Percentiles rank a stretch among this genome's conserved stretches.
Evolutionary conservation across 2,797 vertebrate species (phyloP).

Genomic region (Arrhamphus sclerolepis): DNA sequence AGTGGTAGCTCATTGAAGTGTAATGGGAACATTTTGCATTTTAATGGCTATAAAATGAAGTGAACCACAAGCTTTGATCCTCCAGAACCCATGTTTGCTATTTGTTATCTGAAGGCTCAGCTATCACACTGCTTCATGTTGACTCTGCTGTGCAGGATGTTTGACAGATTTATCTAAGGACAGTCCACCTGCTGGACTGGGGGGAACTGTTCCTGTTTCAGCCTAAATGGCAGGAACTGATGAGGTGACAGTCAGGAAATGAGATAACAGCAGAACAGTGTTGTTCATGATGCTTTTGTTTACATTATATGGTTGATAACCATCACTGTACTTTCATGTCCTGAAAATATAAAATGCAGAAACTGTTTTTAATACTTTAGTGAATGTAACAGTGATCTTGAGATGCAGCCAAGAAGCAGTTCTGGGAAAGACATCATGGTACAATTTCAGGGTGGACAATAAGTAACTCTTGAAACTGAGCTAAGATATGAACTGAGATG

Average conservation of each 20-base stretch:
- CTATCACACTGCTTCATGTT: conserved; percentile 28
- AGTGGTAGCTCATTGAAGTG: too few species aligned
- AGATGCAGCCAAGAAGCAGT: too few species aligned
- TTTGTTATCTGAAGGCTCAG: conserved; percentile 24
- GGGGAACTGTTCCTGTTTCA: conserved; percentile 55
- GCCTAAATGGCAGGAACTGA: conserved; percentile 15
- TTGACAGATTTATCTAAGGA: conserved; percentile 52
- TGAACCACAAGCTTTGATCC: conserved; percentile 21
- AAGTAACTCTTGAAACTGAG: too few species aligned
- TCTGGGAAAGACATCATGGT: too few species aligned
- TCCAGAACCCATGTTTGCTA: conserved; percentile 19
- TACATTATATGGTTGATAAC: conserved; percentile 14
- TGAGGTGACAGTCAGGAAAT: conserved; percentile 45
- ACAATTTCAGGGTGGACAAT: too few species aligned
- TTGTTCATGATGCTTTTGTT: conserved; percentile 31
- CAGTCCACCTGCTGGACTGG: conserved; percentile 46
- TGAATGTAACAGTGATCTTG: too few species aligned
- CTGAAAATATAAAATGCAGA: neutral
- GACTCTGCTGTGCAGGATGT: conserved; percentile 56
- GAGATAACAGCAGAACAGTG: conserved; percentile 35
- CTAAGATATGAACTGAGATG: too few species aligned
- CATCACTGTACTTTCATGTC: conserved; percentile 1
- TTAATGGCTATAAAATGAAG: conserved; percentile 37
- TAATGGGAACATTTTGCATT: neutral
- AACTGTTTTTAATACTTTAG: too few species aligned